phyloP scores from a whole-genome alignment of 2,113 vertebrate species.

The Myanophis thanlyinensis region DNA sequence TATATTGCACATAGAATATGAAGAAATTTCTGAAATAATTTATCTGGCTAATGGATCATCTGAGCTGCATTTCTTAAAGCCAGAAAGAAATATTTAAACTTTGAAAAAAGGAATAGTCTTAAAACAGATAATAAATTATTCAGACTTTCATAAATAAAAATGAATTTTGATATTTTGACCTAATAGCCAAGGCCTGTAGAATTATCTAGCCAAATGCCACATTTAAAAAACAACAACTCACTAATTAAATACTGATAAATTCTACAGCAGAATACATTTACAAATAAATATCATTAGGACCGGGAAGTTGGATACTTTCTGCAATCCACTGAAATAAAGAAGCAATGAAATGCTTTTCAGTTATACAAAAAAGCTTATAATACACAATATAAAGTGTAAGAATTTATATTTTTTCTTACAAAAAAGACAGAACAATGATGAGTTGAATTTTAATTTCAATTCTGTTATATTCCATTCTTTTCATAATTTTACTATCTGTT shows the following conservation, averaged over 20 bases:
- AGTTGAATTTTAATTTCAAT: constrained; percentile 21
- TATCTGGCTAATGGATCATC: background rate
- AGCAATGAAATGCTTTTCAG: background rate
- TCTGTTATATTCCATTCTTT: constrained; percentile 9
- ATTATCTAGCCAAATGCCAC: background rate
- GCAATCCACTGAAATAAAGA: background rate
- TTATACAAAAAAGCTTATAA: background rate
- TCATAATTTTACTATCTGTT: constrained; percentile 1
- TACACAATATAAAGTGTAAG: background rate
- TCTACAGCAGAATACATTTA: background rate
- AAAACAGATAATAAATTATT: background rate
- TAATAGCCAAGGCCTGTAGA: background rate
- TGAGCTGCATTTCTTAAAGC: background rate
- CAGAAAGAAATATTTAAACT: background rate
- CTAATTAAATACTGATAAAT: background rate
- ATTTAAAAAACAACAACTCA: background rate
- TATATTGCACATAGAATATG: background rate
- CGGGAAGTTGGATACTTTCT: background rate
- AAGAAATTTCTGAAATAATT: background rate
- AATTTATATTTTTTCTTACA: constrained; percentile 29
- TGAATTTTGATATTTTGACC: background rate
- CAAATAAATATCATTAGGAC: background rate
- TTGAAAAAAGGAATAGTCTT: background rate
- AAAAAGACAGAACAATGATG: background rate
- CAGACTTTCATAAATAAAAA: background rate